Percentiles rank a stretch among this genome's conserved stretches.
These are phyloP conservation scores for Diplogasteroides magnus DNA, from an alignment of 1,140 invertebrate genomes.

Conservation along the genomic window DNA sequence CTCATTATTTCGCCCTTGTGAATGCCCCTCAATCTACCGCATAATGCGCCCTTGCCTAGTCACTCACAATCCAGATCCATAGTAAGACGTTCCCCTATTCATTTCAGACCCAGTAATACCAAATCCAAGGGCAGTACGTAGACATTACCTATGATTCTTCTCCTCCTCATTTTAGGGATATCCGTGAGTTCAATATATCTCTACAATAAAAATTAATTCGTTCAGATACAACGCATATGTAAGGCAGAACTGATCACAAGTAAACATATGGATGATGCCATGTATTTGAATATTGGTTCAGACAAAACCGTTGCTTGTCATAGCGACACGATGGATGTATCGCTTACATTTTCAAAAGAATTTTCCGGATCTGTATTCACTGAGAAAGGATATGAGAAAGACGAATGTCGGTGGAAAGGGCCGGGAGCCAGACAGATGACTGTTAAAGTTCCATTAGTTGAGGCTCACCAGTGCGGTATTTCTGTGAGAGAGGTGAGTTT, in stretches of 20 bases:
- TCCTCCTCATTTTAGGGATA: neutral
- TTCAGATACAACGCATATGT: slow-evolving; percentile 1
- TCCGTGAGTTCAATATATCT: neutral
- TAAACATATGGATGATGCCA: too few relatives aligned
- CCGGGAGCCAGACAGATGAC: slow-evolving; percentile 16
- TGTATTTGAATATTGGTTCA: neutral
- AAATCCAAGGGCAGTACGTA: too few relatives aligned
- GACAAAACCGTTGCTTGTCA: slow-evolving; percentile 21
- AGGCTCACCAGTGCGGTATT: slow-evolving; percentile 21
- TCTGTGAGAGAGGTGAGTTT: slow-evolving; percentile 16
- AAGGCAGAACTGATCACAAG: neutral
- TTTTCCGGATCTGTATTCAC: slow-evolving; percentile 26
- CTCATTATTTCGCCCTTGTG: too few relatives aligned
- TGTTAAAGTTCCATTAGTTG: slow-evolving; percentile 14
- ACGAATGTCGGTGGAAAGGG: slow-evolving; percentile 25
- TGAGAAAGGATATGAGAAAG: slow-evolving; percentile 25
- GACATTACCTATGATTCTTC: neutral
- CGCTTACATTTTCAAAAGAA: slow-evolving; percentile 6
- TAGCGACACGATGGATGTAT: slow-evolving; percentile 18
- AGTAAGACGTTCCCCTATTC: too few relatives aligned
- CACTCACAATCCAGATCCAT: neutral
- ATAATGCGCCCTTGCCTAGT: neutral
- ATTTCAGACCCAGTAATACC: too few relatives aligned
- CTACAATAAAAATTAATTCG: neutral
- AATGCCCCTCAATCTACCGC: neutral